Evolutionary conservation across 2,113 vertebrate species (phyloP).

Genomic region (Mastomys coucha): DNA sequence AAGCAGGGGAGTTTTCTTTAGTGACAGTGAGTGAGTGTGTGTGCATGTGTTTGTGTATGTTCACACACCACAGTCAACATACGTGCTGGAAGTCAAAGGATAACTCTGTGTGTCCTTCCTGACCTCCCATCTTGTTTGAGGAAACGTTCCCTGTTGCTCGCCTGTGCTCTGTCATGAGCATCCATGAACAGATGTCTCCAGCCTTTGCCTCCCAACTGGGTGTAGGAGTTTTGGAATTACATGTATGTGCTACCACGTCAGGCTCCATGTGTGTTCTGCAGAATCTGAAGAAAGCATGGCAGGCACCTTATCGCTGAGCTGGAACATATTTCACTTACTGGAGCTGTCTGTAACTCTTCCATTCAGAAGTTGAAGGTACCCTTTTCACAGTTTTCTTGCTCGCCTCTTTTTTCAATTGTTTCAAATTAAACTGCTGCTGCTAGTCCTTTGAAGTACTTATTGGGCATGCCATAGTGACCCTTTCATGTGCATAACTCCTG

Average conservation of each 20-base stretch:
- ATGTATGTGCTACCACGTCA: neutral
- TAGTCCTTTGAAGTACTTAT: neutral
- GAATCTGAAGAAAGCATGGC: too few species aligned
- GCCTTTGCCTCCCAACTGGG: neutral
- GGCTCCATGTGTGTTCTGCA: too few species aligned
- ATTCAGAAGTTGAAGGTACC: neutral
- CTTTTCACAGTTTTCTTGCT: neutral
- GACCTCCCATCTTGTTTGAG: too few species aligned
- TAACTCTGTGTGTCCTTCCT: neutral
- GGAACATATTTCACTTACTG: neutral
- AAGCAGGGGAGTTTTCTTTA: neutral
- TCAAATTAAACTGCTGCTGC: neutral
- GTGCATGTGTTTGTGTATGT: too few species aligned
- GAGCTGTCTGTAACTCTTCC: neutral
- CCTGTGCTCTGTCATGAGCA: neutral
- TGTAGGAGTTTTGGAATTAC: neutral
- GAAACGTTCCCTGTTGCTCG: neutral
- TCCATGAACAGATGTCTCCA: neutral
- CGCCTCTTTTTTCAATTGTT: neutral
- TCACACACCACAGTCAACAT: neutral
- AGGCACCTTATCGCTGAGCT: neutral
- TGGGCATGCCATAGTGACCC: too few species aligned
- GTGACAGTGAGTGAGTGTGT: neutral
- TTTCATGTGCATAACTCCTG: neutral
- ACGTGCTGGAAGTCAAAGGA: neutral